These are phyloP conservation scores for Desoria tigrina DNA, from an alignment of 2,888 invertebrate species.

Conservation along the genomic window DNA sequence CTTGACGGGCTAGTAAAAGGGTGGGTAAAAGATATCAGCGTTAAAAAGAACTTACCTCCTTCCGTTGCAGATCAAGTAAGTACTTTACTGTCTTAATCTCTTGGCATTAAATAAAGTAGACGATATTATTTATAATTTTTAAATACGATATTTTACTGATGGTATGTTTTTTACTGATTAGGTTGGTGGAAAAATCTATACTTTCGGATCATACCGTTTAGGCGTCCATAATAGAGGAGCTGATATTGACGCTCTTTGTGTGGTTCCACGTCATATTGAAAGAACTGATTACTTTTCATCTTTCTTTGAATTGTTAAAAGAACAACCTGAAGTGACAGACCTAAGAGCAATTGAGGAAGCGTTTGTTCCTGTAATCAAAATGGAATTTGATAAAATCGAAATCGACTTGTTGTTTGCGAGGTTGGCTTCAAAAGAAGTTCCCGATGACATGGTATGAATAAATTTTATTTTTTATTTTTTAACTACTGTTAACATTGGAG, in stretches of 20 bases:
- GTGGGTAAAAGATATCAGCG: slow-evolving; percentile 90
- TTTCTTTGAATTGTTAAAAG: slow-evolving; percentile 86
- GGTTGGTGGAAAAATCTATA: slow-evolving; percentile 97
- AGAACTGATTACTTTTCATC: slow-evolving; percentile 92
- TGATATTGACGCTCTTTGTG: slow-evolving; percentile 97
- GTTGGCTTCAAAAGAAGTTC: slow-evolving; percentile 91
- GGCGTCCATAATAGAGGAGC: slow-evolving; percentile 96
- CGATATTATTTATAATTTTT: too few relatives aligned
- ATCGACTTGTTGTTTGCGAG: slow-evolving; percentile 97
- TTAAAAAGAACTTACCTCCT: slow-evolving; percentile 87
- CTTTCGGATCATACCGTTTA: slow-evolving; percentile 95
- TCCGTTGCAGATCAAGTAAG: slow-evolving; percentile 73
- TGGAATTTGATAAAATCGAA: slow-evolving; percentile 98
- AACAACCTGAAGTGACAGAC: slow-evolving; percentile 81
- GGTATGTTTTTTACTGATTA: slow-evolving; percentile 29
- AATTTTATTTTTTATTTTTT: slow-evolving; percentile 23
- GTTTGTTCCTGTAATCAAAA: slow-evolving; percentile 98
- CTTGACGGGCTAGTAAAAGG: slow-evolving; percentile 86
- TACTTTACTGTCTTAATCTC: not conserved
- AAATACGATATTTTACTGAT: too few relatives aligned
- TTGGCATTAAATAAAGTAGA: not conserved
- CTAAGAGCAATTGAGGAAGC: slow-evolving; percentile 93
- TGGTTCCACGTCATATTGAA: slow-evolving; percentile 93
- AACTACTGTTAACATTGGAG: not conserved
- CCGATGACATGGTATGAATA: slow-evolving; percentile 66